Evolutionary conservation across 2,113 vertebrate species (phyloP), one percentile per base, ranked within the genome.

Genomic region (Aptenodytes forsteri): DNA sequence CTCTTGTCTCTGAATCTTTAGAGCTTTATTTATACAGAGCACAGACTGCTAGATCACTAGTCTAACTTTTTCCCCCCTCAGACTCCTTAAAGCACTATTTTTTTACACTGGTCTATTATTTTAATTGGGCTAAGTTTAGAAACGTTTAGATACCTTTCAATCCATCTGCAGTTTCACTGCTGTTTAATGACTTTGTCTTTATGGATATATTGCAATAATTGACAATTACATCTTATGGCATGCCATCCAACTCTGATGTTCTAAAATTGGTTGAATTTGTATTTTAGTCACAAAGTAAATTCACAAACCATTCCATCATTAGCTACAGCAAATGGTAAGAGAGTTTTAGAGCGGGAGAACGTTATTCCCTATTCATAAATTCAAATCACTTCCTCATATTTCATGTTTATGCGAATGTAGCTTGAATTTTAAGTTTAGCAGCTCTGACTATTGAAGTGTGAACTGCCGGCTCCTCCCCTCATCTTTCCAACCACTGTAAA

Each of bases 1-100:
- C 70, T 92, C 50, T 76, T 70, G 66, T 87, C 86, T 96, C 79
- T 85, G 77, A 67, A 69, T 69, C 49, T 97, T 90, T 79, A 77
- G 66, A 90, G 70, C 87, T 93, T 93, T 98, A 91, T 97, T 95
- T 97, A 93, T 64, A 85, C 21, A 87, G 21, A 73, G 42, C 66
- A 88, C 15, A 94, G 49, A 61, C 65, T 71, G 55, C 85, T 93
- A 80, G 69, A 59, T 52, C 83, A 64, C 44, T 26, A 42, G 4
- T 34, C 44, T 82, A 25, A 58, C 36, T 61, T 75, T 88, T 52
- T 84, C 29, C 0, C 40, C 0, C 30, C 71, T 32, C 64, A 65
- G 34, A 52, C 15, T 93, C 75, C 83, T 86, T 56, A 83, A 47
- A 94, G 19, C 20, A 36, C 27, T 76, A 18, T 61, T 92, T 87